phyloP scores from a whole-genome alignment of 2,797 vertebrate species.

The Etheostoma perlongum region DNA sequence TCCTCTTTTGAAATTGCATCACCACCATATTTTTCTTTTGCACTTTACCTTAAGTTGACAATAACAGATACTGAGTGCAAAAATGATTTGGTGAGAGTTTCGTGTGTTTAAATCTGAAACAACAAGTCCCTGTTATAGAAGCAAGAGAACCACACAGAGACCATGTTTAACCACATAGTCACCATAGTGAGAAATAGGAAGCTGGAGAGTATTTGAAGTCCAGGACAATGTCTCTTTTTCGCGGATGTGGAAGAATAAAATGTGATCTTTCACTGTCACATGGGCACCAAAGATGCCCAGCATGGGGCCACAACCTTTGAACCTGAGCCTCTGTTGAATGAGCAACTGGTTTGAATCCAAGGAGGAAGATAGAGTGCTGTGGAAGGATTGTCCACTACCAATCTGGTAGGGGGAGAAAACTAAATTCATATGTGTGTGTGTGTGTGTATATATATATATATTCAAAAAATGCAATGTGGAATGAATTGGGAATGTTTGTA shows the following conservation, averaged over 20 bases:
- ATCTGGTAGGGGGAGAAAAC: neutral
- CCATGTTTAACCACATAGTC: constrained; percentile 58
- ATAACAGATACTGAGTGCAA: neutral
- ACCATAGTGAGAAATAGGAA: constrained; percentile 58
- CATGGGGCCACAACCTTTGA: constrained; percentile 49
- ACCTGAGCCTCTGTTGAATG: constrained; percentile 34
- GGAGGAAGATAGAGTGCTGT: neutral
- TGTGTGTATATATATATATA: neutral
- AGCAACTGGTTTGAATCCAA: constrained; percentile 23
- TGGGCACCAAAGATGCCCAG: constrained; percentile 33
- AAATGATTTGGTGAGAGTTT: constrained; percentile 5
- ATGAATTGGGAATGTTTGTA: constrained; percentile 29
- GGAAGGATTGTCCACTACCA: neutral
- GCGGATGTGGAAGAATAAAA: constrained; percentile 40
- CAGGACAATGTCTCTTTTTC: constrained; percentile 59
- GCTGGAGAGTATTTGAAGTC: constrained; percentile 34
- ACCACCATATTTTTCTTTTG: neutral
- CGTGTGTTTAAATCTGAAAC: constrained; percentile 9
- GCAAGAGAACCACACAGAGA: constrained; percentile 16
- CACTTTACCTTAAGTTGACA: too few species aligned
- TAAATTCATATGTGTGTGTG: neutral
- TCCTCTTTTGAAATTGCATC: constrained; percentile 9
- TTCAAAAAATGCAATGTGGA: constrained; percentile 23
- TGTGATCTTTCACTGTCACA: constrained; percentile 47
- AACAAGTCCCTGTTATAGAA: constrained; percentile 13